Base-by-base conservation (phyloP, 2,113 vertebrate species). In the Polyodon spathula region DNA sequence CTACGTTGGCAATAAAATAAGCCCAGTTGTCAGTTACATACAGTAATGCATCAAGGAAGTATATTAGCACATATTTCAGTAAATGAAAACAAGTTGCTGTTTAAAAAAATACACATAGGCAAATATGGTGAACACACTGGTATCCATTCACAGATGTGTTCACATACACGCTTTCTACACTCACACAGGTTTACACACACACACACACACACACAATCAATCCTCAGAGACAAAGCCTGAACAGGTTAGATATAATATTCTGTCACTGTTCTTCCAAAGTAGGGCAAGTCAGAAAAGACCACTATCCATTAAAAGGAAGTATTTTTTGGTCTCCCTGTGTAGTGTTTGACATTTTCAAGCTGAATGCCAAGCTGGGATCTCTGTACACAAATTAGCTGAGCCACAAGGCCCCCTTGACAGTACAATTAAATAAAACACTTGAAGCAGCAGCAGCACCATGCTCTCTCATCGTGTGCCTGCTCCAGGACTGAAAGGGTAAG, bases 281-380 rank as follows among this genome's bases (percentile, higher is more conserved):
- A 77, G 74, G 66, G 62, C 59, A 56, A 12, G 61, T 50, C 61
- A 78, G 66, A 64, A 83, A 73, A 82, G 73, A 66, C 63, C 67
- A 74, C 4, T 43, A 71, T 67, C 64, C 70, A 81, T 77, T 72
- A 79, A 63, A 61, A 60, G 53, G 11, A 55, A 17, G 14, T 39
- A 62, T 50, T 61, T 27, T 71, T 10, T 65, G 52, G 44, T 48
- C 66, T 37, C 17, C 56, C 57, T 62, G 63, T 65, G 63, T 62
- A 68, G 57, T 50, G 63, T 67, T 41, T 66, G 72, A 73, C 68
- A 77, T 77, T 76, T 68, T 76, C 54, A 16, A 75, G 65, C 69
- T 68, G 70, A 37, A 68, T 37, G 67, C 54, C 62, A 66, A 17
- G 12, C 62, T 40, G 52, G 54, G 16, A 54, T 5, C 15, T 46